Conservation (phyloP, 1,140 invertebrate genomes). For the Stenopsyche tienmushanensis region DNA sequence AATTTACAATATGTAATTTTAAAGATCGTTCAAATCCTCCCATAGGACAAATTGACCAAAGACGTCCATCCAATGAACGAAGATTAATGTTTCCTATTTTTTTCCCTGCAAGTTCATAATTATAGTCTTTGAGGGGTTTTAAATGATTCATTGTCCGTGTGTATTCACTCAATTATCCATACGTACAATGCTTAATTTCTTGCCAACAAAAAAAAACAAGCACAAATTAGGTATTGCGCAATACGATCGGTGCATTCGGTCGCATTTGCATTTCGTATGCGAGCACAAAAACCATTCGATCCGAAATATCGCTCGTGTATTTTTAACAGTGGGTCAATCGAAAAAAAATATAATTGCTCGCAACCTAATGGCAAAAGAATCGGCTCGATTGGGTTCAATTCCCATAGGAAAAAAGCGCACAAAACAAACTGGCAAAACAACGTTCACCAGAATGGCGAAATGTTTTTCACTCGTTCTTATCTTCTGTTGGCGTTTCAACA, state of each 20-base stretch:
- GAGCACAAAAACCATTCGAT: neutral
- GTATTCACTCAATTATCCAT: too few relatives aligned
- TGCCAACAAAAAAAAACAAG: too few relatives aligned
- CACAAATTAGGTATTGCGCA: too few relatives aligned
- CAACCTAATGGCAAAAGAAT: neutral
- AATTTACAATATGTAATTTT: too few relatives aligned
- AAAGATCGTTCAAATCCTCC: too few relatives aligned
- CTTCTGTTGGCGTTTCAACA: neutral
- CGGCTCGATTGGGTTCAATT: neutral
- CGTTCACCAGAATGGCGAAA: constrained; percentile 2
- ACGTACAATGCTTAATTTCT: too few relatives aligned
- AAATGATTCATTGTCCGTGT: too few relatives aligned
- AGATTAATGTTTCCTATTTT: too few relatives aligned
- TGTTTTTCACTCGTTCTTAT: neutral
- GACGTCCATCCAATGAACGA: too few relatives aligned
- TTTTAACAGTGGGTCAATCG: neutral
- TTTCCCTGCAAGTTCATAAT: too few relatives aligned
- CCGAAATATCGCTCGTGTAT: neutral
- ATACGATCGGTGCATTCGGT: neutral
- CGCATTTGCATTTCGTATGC: neutral
- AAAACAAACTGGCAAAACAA: constrained; percentile 5
- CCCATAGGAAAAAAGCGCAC: constrained; percentile 1
- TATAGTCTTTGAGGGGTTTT: too few relatives aligned
- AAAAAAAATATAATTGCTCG: neutral
- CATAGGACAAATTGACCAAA: too few relatives aligned